These are phyloP conservation scores for Epizoanthus stellaris DNA, from an alignment of 92 coral and sea anemone species.

Conservation along the genomic window DNA sequence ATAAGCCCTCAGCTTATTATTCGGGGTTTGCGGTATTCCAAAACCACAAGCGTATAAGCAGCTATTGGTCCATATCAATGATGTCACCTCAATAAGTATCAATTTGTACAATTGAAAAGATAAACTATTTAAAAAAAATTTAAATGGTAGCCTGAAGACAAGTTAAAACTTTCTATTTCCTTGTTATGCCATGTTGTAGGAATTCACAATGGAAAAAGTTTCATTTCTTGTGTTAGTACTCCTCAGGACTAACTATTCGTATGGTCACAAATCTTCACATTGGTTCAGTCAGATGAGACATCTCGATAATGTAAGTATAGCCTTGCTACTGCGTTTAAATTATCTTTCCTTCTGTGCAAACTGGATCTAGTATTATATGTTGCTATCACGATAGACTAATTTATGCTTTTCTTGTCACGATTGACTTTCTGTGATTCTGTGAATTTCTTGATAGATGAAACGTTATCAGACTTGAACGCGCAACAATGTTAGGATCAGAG, in stretches of 20 bases:
- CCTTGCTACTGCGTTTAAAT: no score
- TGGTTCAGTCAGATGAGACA: not conserved
- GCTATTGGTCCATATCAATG: not conserved
- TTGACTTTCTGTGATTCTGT: no score
- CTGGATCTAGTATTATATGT: no score
- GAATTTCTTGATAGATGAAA: no score
- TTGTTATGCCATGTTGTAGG: conserved; percentile 15
- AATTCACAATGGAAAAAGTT: not conserved
- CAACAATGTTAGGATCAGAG: no score
- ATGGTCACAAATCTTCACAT: not conserved
- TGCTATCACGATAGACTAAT: no score
- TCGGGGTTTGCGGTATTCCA: no score
- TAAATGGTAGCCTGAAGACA: not conserved
- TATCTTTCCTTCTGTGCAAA: no score
- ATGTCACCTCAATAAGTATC: not conserved
- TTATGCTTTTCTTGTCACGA: no score
- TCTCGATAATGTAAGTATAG: no score
- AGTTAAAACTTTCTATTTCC: not conserved
- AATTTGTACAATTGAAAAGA: not conserved
- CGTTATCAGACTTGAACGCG: no score
- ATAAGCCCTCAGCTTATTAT: no score
- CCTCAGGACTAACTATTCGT: not conserved
- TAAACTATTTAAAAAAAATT: not conserved
- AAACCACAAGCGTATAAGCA: not conserved
- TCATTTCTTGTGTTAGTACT: not conserved